These are phyloP conservation scores for Episyrphus balteatus DNA, from an alignment of 1,140 invertebrate species.

Conservation along the genomic window DNA sequence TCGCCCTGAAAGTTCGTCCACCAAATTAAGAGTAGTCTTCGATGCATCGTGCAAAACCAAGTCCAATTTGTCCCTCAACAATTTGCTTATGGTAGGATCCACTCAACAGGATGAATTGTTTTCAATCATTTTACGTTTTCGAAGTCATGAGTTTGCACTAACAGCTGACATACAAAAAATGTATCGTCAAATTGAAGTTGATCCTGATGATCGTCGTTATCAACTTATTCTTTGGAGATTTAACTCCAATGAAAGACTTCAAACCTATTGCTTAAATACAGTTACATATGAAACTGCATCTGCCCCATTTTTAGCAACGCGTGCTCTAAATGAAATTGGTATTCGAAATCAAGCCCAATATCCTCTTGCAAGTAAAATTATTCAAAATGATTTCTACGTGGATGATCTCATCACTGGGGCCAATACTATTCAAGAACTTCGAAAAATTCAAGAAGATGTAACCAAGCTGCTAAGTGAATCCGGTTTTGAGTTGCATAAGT, in stretches of 20 bases:
- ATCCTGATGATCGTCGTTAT: conserved; percentile 18
- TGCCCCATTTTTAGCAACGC: conserved; percentile 29
- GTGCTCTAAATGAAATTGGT: conserved; percentile 24
- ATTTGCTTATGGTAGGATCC: conserved; percentile 1
- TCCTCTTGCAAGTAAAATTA: conserved; percentile 16
- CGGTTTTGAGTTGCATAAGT: conserved; percentile 22
- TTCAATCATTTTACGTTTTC: background rate
- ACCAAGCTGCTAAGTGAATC: conserved; percentile 12
- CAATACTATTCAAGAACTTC: conserved; percentile 10
- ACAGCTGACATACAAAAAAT: conserved; percentile 34
- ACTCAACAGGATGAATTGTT: background rate
- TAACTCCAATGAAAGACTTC: conserved; percentile 11
- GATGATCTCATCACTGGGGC: conserved; percentile 27
- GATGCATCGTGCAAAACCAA: too few relatives aligned
- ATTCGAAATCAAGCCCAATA: conserved; percentile 15
- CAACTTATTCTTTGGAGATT: conserved; percentile 37
- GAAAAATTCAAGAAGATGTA: conserved; percentile 12
- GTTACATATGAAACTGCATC: conserved; percentile 35
- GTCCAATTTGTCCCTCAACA: conserved; percentile 1
- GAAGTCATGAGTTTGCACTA: conserved; percentile 19
- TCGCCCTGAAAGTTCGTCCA: conserved; percentile 11
- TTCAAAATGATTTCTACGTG: conserved; percentile 27
- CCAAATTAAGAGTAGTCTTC: conserved; percentile 18
- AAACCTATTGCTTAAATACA: conserved; percentile 27
- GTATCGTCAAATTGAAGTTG: conserved; percentile 34